Evolutionary conservation across 2,113 vertebrate species (phyloP), one percentile per base, ranked within the genome.

Genomic region (Tupaia chinensis): DNA sequence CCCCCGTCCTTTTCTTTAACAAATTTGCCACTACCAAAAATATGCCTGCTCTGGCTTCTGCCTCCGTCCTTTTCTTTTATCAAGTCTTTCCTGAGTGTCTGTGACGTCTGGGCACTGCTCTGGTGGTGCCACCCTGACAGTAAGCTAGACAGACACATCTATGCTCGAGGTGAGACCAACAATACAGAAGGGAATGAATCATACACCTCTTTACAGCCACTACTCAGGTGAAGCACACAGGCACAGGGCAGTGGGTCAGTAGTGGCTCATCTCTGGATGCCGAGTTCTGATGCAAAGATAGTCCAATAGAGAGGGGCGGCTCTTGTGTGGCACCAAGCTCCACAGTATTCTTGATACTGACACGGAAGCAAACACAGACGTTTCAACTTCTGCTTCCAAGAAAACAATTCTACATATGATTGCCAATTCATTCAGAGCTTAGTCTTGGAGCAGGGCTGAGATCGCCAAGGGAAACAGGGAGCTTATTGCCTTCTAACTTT

Each of bases 401-500:
- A 44, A 90, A 94, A 61, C 53, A 58, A 1, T 27, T 70, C 61
- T 25, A 53, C 25, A 8, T 9, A 12, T 6, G 68, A 70, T 32
- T 53, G 83, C 74, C 82, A 19, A 4, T 94, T 85, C 54, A 56
- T 61, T 17, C 4, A 29, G 27, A 79, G 77, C 63, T 15, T 9
- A 60, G 56, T 58, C 63, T 11, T 1, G 15, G 89, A 78, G 58
- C 60, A 25, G 56, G 60, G 22, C 76, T 6, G 65, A 68, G 93
- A 14, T 65, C 66, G 63, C 77, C 58, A 12, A 27, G 82, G 96
- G 79, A 84, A 79, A 65, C 34, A 1, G n/a, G 53, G 68, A 58
- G 86, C 83, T 97, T 89, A 93, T n/a, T 86, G 89, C 82, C 44
- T 91, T 91, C 86, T 19, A 8, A 53, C 79, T 84, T 74, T 22